phyloP scores from a whole-genome alignment of 2,113 vertebrate species.

The Prolemur simus region DNA sequence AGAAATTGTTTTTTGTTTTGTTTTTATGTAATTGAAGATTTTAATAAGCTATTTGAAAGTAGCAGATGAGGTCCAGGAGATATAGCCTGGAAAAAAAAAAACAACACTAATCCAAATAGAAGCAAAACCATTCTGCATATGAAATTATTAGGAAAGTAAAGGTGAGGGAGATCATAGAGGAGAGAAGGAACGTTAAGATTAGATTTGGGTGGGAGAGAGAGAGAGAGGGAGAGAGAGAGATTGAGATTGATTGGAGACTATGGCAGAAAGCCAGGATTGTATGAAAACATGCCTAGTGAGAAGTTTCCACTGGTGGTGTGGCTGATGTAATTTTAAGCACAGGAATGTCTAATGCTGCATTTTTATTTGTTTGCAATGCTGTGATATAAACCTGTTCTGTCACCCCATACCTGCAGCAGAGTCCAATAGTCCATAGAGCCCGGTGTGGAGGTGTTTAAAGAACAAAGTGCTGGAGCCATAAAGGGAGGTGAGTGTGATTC shows the following conservation, averaged over 20 bases:
- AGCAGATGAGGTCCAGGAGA: neutral
- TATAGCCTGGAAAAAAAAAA: neutral
- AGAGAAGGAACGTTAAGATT: neutral
- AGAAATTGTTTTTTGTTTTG: neutral
- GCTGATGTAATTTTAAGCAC: neutral
- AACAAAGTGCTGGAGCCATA: neutral
- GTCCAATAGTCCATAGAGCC: neutral
- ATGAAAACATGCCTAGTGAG: neutral
- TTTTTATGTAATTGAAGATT: neutral
- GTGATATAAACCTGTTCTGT: neutral
- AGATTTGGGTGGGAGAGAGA: neutral
- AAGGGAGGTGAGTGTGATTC: neutral
- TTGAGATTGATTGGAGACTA: neutral
- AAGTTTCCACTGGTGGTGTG: neutral
- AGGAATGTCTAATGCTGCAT: neutral
- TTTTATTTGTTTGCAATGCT: neutral
- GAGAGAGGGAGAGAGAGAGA: neutral
- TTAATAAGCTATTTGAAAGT: neutral
- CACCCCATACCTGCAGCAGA: neutral
- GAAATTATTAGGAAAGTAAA: neutral
- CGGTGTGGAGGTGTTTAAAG: neutral
- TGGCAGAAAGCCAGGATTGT: neutral
- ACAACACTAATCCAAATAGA: neutral
- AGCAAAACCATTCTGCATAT: neutral
- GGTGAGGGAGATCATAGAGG: neutral